Evolutionary conservation across 2,888 invertebrate species (phyloP), one percentile per base, ranked within the genome.

Genomic region (Boloria selene): DNA sequence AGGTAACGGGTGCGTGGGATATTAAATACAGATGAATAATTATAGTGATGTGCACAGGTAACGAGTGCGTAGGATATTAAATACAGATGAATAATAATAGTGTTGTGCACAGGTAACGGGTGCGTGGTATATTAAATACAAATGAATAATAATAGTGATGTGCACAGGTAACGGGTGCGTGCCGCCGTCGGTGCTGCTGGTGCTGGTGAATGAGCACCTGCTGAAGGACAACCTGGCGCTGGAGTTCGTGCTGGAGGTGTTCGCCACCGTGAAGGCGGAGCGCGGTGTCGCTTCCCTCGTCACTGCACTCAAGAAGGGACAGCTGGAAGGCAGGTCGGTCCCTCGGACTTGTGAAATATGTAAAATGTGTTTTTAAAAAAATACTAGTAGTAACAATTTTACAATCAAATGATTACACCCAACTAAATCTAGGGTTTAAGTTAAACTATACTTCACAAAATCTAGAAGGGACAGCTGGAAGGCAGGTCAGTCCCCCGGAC

Each of bases 191-290:
- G 97, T 97, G 72, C 95, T 99, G 77, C 94, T 96, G 82, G 97
- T 97, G 83, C 93, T 97, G 83, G 95, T 96, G 84, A 97, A 97
- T 89, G 98, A 98, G 90, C 98, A 98, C 93, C 94, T 99, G 81
- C 95, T 97, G 75, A 98, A 97, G 87, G 97, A 97, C 94, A 97
- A 98, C 85, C 94, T 98, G 85, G 98, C 98, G 69, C 94, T 98
- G 80, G 98, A 98, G 79, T 99, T 99, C 90, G 95, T 98, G 80
- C 95, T 98, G 78, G 96, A 97, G 88, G 96, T 98, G 85, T 98
- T 98, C 92, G 94, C 95, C 76, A 97, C 96, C 75, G 97, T 98
- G 94, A 97, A 98, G 86, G 94, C 95, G 82, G 98, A 98, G 87
- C 97, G 97, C 82, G 98, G 98, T 75, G 94, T 96, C 77, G 92